These are phyloP conservation scores for Heteractis magnifica DNA, from an alignment of 92 coral and sea anemone species.

Conservation along the genomic window DNA sequence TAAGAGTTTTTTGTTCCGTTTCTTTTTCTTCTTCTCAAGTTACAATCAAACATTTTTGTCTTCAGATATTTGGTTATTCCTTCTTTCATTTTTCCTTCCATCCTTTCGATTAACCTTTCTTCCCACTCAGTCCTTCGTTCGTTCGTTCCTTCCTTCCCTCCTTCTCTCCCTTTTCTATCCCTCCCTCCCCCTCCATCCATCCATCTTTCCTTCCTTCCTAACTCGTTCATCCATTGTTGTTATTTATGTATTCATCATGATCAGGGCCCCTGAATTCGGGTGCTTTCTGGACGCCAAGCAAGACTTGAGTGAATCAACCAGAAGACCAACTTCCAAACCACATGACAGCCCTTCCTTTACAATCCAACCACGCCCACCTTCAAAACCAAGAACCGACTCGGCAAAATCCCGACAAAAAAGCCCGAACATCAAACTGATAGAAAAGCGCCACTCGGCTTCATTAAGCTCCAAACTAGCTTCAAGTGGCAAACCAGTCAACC, in stretches of 20 bases:
- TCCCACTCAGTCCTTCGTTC: no score
- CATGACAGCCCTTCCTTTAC: slow-evolving; percentile 43
- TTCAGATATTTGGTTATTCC: neutral
- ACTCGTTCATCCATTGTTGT: no score
- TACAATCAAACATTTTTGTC: neutral
- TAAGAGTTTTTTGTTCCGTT: neutral
- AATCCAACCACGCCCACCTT: slow-evolving; percentile 76
- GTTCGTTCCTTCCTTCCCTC: no score
- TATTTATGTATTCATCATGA: neutral
- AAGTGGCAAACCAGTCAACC: slow-evolving; percentile 54
- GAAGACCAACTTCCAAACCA: neutral
- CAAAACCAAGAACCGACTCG: slow-evolving; percentile 77
- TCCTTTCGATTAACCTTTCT: no score
- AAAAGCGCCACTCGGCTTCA: slow-evolving; percentile 75
- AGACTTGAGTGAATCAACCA: neutral
- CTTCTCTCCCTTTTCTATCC: no score
- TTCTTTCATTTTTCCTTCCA: no score
- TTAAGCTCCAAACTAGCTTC: slow-evolving; percentile 86
- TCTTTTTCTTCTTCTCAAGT: neutral
- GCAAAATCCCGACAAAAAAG: slow-evolving; percentile 70
- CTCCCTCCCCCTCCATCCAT: no score
- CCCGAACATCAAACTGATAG: slow-evolving; percentile 57
- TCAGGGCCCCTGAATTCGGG: slow-evolving; percentile 34
- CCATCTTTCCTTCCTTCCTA: no score
- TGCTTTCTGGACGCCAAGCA: slow-evolving; percentile 14